phyloP scores from a whole-genome alignment of 2,113 vertebrate species.

The Rhea pennata region DNA sequence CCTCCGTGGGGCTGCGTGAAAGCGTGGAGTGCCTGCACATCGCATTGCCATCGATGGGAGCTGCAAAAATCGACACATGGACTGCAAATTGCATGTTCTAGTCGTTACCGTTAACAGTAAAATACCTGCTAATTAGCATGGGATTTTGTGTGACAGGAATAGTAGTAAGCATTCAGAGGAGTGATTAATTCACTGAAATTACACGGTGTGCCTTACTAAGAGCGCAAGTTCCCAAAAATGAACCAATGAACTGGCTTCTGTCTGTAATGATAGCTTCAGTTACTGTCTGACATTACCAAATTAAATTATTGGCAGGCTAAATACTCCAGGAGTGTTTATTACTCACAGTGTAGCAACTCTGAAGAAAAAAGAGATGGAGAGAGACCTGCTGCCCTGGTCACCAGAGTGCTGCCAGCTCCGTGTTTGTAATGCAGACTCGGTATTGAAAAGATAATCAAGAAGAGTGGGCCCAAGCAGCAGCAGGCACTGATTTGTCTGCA shows the following conservation, averaged over 20 bases:
- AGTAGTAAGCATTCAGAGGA: constrained; percentile 53
- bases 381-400: neutral
- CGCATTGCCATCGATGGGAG: constrained; percentile 58
- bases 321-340: neutral
- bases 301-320: neutral
- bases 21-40: constrained; percentile 51
- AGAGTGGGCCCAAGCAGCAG: neutral
- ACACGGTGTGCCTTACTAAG: constrained; percentile 5
- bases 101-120: constrained; percentile 65
- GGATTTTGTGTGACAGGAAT: constrained; percentile 61
- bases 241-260: constrained; percentile 24
- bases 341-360: neutral
- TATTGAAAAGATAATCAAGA: neutral
- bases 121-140: constrained; percentile 73
- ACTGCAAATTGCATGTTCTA: constrained; percentile 62
- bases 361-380: neutral
- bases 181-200: constrained; percentile 74
- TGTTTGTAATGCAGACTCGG: neutral
- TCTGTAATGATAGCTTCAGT: neutral
- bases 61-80: constrained; percentile 60
- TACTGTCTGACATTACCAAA: constrained; percentile 4
- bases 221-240: constrained; percentile 32
- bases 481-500: neutral
- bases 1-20: constrained; percentile 41
- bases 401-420: neutral